Evolutionary conservation across 2,888 invertebrate species (phyloP), one percentile per base, ranked within the genome.

Genomic region (Hyposoter dolosus): DNA sequence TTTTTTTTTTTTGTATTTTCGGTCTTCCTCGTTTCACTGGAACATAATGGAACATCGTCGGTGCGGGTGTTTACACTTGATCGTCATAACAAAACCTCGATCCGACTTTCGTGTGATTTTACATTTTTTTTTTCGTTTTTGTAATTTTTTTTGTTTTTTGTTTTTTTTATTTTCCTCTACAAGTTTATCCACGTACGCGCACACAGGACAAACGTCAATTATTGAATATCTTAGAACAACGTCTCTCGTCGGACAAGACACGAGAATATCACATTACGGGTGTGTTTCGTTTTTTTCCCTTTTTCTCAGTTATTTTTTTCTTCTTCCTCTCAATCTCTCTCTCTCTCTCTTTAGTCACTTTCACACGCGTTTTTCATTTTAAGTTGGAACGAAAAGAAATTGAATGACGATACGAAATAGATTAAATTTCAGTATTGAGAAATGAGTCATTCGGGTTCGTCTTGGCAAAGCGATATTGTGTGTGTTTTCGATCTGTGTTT

Each of bases 231-330:
- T 86, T 91, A 92, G 81, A 92, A 93, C 92, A 93, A 92, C 92
- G 92, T 92, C 93, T 93, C 93, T 92, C 92, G 93, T 93, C 91
- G 90, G 92, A 93, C 93, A 93, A 93, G 93, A 93, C 93, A 93
- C 93, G 93, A 93, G 93, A 93, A 93, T 93, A 93, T 93, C 93
- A 93, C 93, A 93, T 93, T 92, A 91, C 92, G 90, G 92, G 91
- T 92, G 92, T 93, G 90, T 91, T 84, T 88, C 82, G 82, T 87
- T 84, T 82, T 81, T 79, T 81, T 78, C 90, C 88, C 88, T 84
- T 84, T 86, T 65, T 74, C 28, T 74, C 76, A 65, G 32, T 40
- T 75, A 82, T 80, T 80, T 78, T 72, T 72, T 50, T 79, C 56
- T 56, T 19, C 40, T 40, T 23, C 19, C 60, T 28, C 47, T 28